Base-by-base conservation (phyloP, 1,140 invertebrate species). In the Diploscapter pachys region DNA sequence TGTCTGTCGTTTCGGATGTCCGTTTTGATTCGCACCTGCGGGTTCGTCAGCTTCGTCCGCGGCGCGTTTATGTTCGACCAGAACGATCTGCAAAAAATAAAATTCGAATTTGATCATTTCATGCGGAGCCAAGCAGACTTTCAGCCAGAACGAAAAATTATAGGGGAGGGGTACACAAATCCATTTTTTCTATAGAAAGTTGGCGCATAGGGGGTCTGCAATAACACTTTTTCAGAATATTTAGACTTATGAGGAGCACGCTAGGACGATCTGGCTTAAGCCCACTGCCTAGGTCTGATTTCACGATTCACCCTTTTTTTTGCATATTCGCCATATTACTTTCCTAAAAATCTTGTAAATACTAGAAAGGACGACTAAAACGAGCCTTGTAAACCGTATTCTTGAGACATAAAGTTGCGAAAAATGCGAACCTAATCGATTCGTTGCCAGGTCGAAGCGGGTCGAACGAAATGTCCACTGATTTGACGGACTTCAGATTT, bases 1-100 rank as follows among this genome's bases (percentile, higher is more conserved):
- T 77, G 51, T 48, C 84, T 66, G 68, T 85, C 82, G 66, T 81
- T 84, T 4, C 81, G 75, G 51, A 85, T 69, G n/a, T 84, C 75
- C 13, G 75, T 66, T 3, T 71, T 80, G 8, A 85, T 67, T 62
- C 75, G 77, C 5, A 81, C 49, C 53, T 73, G 63, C 13, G 84
- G 83, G 65, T 85, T 85, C 9, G 83, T 85, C 55, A 71, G 52
- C 56, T 76, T 75, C n/a, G 83, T 78, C 74, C 78, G 71, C 9
- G 83, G 84, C n/a, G 75, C 68, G 50, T 67, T 77, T 48, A 85
- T 72, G 6, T 63, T 57, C 55, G 75, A 72, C 82, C 84, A 85
- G 63, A 85, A 85, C 8, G 81, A 68, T 63, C 82, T 85, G 63
- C 72, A 85, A 71, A 31, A 31, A 31, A 31, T 31, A 31, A 31